phyloP scores from a whole-genome alignment of 2,888 invertebrate species.

The Lithodes maja region DNA sequence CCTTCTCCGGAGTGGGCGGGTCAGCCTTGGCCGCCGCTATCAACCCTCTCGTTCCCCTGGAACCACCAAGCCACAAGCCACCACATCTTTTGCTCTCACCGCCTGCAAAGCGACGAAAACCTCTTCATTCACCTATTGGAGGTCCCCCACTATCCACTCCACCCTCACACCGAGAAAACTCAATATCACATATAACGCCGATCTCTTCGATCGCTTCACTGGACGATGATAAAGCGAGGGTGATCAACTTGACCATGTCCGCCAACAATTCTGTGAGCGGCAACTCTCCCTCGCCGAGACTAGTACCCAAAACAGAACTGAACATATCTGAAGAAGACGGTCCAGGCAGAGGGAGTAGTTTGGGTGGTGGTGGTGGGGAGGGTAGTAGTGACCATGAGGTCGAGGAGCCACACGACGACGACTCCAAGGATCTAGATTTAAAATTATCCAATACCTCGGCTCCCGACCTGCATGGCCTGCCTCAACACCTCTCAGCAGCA shows the following conservation, averaged over 20 bases:
- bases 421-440: constrained; percentile 52
- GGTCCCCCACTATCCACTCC: constrained; percentile 54
- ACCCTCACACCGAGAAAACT: constrained; percentile 55
- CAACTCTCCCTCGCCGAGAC: constrained; percentile 57
- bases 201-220: constrained; percentile 55
- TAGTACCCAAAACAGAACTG: constrained; percentile 64
- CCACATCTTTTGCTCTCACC: constrained; percentile 63
- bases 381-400: constrained; percentile 59
- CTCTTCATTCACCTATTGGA: constrained; percentile 64
- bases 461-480: constrained; percentile 61
- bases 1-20: constrained; percentile 61
- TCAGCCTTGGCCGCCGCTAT: constrained; percentile 57
- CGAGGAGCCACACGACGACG: constrained; percentile 56
- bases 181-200: constrained; percentile 49
- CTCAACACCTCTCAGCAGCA: constrained; percentile 67
- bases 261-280: constrained; percentile 53
- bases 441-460: constrained; percentile 30
- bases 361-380: constrained; percentile 45
- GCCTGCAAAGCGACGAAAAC: constrained; percentile 65
- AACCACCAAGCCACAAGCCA: constrained; percentile 70
- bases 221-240: constrained; percentile 61
- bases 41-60: constrained; percentile 69
- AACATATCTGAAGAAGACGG: constrained; percentile 66
- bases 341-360: constrained; percentile 60
- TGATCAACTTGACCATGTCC: constrained; percentile 62